Conservation (phyloP, 2,113 vertebrate species). For the Origma solitaria region DNA sequence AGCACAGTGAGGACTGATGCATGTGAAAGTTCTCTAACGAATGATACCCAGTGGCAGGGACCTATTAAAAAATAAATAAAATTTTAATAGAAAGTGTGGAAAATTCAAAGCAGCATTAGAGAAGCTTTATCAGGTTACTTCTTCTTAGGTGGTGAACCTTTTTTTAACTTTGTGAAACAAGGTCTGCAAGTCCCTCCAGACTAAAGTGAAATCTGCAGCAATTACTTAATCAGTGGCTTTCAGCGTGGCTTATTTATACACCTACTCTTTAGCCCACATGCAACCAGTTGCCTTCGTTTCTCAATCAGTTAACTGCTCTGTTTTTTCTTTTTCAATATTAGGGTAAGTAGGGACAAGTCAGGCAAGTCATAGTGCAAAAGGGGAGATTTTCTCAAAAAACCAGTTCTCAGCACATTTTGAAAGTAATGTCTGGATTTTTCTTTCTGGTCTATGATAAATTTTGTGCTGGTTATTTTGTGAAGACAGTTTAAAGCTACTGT, state of each 20-base stretch:
- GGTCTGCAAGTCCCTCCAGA: not conserved
- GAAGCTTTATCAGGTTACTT: not conserved
- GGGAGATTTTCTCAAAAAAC: not conserved
- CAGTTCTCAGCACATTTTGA: not conserved
- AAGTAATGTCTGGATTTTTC: not conserved
- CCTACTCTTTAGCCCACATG: slow-evolving; percentile 44
- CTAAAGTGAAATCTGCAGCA: not conserved
- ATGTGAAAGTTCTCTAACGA: not conserved
- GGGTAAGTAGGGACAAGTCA: not conserved
- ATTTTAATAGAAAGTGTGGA: not conserved
- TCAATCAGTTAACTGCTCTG: not conserved
- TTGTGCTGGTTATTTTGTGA: not conserved
- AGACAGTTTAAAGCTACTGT: not conserved
- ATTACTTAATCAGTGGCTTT: slow-evolving; percentile 3
- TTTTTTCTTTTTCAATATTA: not conserved
- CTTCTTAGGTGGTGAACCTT: not conserved
- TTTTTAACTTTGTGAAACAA: not conserved
- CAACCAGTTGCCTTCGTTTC: not conserved
- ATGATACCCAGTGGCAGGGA: not conserved
- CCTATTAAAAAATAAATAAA: not conserved
- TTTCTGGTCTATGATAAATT: not conserved
- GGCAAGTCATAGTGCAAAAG: not conserved
- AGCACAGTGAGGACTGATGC: not conserved
- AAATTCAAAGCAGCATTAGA: not conserved
- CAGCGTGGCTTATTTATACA: not conserved